phyloP scores from a whole-genome alignment of 2,113 vertebrate species.

The Scomber colias region DNA sequence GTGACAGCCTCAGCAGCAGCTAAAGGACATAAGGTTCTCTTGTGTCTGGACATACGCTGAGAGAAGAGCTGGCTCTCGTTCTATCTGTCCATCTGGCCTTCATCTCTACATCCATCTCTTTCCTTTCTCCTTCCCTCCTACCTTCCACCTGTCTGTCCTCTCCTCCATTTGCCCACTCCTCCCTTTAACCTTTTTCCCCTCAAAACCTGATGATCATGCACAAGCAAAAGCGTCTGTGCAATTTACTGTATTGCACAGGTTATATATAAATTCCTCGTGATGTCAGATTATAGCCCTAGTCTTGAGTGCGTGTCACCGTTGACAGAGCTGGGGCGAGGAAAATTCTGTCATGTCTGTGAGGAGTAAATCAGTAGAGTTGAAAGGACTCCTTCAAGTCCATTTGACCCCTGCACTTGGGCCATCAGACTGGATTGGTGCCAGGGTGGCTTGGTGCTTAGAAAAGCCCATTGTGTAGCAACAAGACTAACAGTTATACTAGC shows the following conservation, averaged over 20 bases:
- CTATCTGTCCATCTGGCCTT: background rate
- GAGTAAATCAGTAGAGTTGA: constrained; percentile 24
- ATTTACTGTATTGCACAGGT: constrained; percentile 59
- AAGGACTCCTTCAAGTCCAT: constrained; percentile 1
- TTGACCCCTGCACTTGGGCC: constrained; percentile 1
- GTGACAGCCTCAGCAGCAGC: constrained; percentile 58
- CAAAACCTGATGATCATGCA: constrained; percentile 63
- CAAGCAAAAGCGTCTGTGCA: constrained; percentile 47
- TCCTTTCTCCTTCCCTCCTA: background rate
- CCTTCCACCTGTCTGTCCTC: constrained; percentile 3
- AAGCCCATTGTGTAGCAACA: background rate
- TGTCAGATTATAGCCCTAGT: constrained; percentile 14
- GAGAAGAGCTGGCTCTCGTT: constrained; percentile 10
- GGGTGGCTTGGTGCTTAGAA: background rate
- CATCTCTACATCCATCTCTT: constrained; percentile 1
- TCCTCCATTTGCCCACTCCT: constrained; percentile 12
- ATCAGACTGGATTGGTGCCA: constrained; percentile 3
- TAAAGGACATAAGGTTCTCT: constrained; percentile 59
- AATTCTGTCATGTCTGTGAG: constrained; percentile 21
- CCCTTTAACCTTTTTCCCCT: constrained; percentile 36
- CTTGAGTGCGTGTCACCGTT: constrained; percentile 27
- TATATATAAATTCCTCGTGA: constrained; percentile 47
- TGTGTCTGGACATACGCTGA: constrained; percentile 37
- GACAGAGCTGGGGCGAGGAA: background rate
- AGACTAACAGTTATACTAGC: background rate